Conservation (phyloP, 2,113 vertebrate genomes). For the Oreamnos americanus region DNA sequence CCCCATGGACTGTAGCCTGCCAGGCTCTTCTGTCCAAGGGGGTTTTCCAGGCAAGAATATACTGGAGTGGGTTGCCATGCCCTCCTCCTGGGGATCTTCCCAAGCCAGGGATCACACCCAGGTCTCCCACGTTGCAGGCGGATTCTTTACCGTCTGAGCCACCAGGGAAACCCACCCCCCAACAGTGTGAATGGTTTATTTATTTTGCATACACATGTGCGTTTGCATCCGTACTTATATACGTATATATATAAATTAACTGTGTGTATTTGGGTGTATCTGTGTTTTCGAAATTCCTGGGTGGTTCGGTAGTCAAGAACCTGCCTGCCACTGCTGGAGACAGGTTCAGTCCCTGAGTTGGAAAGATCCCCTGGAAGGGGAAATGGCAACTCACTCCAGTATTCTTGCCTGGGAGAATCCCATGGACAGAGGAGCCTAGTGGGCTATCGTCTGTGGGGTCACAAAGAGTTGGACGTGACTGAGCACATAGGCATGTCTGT, state of each 20-base stretch:
- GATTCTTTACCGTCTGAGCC: not conserved
- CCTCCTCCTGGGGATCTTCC: not conserved
- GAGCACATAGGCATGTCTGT: not conserved
- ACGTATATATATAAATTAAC: not conserved
- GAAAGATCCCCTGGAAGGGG: not conserved
- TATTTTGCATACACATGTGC: not conserved
- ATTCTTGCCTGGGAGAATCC: not conserved
- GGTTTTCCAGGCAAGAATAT: not conserved
- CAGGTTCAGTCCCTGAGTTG: not conserved
- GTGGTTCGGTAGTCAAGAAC: not conserved
- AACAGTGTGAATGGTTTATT: not conserved
- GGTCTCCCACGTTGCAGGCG: rapidly evolving
- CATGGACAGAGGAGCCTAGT: not conserved
- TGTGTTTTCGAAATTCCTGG: not conserved
- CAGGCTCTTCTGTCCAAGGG: not conserved
- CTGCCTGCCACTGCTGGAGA: not conserved
- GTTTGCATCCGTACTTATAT: not conserved
- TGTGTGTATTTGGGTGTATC: not conserved
- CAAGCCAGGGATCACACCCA: not conserved
- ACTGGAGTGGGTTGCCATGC: not conserved
- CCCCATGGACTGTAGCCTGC: not conserved
- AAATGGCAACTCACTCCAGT: not conserved
- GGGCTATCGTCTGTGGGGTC: not conserved
- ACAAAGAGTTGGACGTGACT: not conserved
- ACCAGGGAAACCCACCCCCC: not conserved